A percentile compares a stretch with the other conserved stretches of the same genome.
Evolutionary conservation across 2,888 invertebrate genomes (phyloP).

Genomic region (Ferrisia virgata): DNA sequence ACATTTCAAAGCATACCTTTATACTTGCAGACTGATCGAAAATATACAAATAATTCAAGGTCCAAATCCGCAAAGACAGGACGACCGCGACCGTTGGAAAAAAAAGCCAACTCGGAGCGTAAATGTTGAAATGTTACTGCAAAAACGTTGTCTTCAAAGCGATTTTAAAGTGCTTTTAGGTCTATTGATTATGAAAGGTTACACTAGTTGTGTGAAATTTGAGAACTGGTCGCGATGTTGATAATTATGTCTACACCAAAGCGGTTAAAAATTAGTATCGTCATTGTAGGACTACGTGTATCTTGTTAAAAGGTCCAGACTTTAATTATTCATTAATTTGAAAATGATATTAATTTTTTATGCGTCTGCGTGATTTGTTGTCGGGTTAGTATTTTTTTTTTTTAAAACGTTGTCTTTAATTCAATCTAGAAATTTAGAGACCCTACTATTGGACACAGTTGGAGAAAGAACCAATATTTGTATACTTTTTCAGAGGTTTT

Average conservation of each 20-base stretch:
- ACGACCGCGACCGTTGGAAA: neutral
- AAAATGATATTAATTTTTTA: neutral
- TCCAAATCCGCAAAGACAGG: no score
- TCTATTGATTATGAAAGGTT: neutral
- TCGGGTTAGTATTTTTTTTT: no score
- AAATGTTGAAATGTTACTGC: neutral
- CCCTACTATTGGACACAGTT: no score
- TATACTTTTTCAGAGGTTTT: no score
- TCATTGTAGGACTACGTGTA: neutral
- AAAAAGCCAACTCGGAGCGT: neutral
- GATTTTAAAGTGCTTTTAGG: neutral
- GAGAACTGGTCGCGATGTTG: neutral
- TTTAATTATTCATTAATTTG: neutral
- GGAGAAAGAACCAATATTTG: no score
- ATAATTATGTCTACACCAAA: neutral
- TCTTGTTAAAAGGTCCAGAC: neutral
- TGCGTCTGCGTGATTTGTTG: no score
- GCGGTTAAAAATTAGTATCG: neutral
- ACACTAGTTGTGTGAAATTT: neutral
- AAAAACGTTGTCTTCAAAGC: neutral
- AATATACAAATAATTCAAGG: no score
- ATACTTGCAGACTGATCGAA: no score
- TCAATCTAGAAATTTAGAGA: no score
- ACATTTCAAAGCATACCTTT: no score
- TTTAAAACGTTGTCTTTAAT: no score